Base-by-base conservation (phyloP, 2,888 invertebrate genomes). In the Leptogaster cylindrica region DNA sequence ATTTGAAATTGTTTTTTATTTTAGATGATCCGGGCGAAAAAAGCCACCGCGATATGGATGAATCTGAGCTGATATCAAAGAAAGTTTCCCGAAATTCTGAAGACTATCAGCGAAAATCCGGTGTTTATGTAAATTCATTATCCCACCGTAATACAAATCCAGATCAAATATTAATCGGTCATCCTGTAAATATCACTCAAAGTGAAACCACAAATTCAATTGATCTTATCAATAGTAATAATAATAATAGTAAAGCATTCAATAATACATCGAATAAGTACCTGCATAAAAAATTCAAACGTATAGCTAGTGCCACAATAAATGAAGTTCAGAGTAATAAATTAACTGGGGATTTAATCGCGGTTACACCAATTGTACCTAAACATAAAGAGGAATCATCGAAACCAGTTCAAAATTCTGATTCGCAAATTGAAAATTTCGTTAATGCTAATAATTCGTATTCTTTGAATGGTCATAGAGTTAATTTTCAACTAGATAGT, bases 211-310 rank as follows among this genome's bases (percentile, higher is more conserved):
- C 12, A 50, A 58, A 6, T 61, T 28, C 65, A 58, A 33, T n/a
- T 16, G 61, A 61, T 28, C 61, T 61, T 61, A 67, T 58, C 63
- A 68, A 28, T 70, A 70, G 66, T 63, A 65, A 52, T 39, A 68
- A 65, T 61, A 67, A 67, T 46, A 67, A 68, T 68, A 68, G 65
- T 68, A 70, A 33, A 55, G 66, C 55, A 50, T 58, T 64, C 55
- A 65, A 70, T 31, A 68, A 20, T 63, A 65, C 69, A 44, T 77
- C 78, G 75, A 85, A 85, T 82, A 91, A 89, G 81, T 94, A 94
- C 84, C 85, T 93, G 80, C 94, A 95, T 82, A 95, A 95, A 82
- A 95, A 94, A 82, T 94, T 95, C 82, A 94, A 95, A 83, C 93
- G 93, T 82, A 88, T 93, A 84, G 92, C 89, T 79, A 88, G 86